Base-by-base conservation (phyloP, 2,113 vertebrate genomes). In the Parotia lawesii region DNA sequence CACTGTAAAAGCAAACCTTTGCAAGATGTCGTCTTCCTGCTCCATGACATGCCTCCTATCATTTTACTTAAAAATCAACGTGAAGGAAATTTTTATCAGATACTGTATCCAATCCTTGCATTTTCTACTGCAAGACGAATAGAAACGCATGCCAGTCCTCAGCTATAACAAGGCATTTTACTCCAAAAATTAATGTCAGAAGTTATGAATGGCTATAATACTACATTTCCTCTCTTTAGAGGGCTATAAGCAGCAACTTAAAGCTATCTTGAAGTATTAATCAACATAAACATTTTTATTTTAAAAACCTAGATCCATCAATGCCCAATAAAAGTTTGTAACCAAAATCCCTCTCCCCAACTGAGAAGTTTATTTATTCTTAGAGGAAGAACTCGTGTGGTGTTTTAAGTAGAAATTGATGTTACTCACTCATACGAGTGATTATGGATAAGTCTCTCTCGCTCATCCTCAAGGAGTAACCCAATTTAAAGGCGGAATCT, bases 331-430 rank as follows among this genome's bases (percentile, higher is more conserved):
- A 67, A 22, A n/a, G 2, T 33, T 50, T 60, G 23, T 27, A 60
- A 66, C 1, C 5, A 70, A 69, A 65, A 37, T 33, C 7, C 5
- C 10, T 13, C n/a, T 38, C 10, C 15, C 4, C 22, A 33, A 0
- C 9, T 42, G 18, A 14, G 16, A 66, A n/a, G 2, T 22, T 76
- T 40, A 5, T 57, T 76, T 50, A n/a, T 72, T 71, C 23, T 45
- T 75, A 54, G 7, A 27, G 13, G 11, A 70, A 57, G 17, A 15
- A 45, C 6, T 20, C 8, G 3, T 11, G 5, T 17, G 16, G 11
- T 58, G 9, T 44, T 88, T 70, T 57, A 57, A 42, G 24, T 20
- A 74, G 16, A 48, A 25, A 31, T 3, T 42, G 61, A 35, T 75
- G 13, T 40, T 65, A 31, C 12, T 35, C 13, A 11, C 15, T 40